A percentile compares a stretch with the other conserved stretches of the same genome.
Conservation (phyloP, 2,113 vertebrate genomes). For the Thalassarche chlororhynchos region DNA sequence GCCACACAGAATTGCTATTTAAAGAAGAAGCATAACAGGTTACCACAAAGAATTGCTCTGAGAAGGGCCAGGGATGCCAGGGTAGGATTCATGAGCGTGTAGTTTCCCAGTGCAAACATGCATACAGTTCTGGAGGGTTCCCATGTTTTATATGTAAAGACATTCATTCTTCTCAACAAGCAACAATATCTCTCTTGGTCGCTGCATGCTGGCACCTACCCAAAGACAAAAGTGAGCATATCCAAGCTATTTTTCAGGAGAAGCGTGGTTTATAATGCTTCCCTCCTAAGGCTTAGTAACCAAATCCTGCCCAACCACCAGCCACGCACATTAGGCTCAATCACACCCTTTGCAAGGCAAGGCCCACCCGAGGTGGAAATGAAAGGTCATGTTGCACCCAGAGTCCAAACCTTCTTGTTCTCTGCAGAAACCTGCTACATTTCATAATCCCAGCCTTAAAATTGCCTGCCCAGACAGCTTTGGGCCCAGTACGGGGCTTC, state of each 20-base stretch:
- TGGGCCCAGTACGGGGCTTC: not conserved
- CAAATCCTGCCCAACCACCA: not conserved
- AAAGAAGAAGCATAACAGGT: not conserved
- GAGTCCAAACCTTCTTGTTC: not conserved
- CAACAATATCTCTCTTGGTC: not conserved
- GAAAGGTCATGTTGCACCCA: not conserved
- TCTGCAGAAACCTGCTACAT: not conserved
- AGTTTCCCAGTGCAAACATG: not conserved
- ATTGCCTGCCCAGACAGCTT: not conserved
- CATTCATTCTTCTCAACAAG: not conserved
- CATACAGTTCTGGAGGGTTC: not conserved
- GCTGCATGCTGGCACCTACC: not conserved
- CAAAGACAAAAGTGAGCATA: not conserved
- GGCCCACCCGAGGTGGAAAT: not conserved
- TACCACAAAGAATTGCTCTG: not conserved
- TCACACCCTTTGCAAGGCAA: not conserved
- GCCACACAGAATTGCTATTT: not conserved
- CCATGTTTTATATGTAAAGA: not conserved
- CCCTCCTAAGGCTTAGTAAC: not conserved
- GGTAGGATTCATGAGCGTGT: not conserved
- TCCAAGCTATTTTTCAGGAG: not conserved
- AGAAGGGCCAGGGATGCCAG: not conserved
- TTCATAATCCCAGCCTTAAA: not conserved
- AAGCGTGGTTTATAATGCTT: not conserved
- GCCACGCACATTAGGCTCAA: not conserved